Conservation (phyloP, 1,140 invertebrate species). For the Trichonephila clavata region DNA sequence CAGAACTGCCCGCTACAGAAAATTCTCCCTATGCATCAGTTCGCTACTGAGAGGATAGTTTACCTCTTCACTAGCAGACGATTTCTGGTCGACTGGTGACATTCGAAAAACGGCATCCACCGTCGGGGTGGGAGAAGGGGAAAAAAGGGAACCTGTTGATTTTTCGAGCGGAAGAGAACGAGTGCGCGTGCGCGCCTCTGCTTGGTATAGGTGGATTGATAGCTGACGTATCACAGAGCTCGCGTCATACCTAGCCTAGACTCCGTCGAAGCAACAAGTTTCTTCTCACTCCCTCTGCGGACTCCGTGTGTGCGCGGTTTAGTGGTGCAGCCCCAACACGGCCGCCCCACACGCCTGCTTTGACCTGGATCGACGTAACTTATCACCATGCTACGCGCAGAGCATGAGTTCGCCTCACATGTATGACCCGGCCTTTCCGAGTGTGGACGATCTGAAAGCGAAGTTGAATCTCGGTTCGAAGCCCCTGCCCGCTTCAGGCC, state of each 20-base stretch:
- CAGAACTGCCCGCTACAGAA: neutral
- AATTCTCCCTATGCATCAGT: neutral
- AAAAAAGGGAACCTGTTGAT: slow-evolving; percentile 61
- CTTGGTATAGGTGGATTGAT: slow-evolving; percentile 47
- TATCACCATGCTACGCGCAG: slow-evolving; percentile 75
- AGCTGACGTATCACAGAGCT: slow-evolving; percentile 55
- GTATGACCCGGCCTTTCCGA: slow-evolving; percentile 74
- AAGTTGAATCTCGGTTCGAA: neutral
- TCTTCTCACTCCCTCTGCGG: neutral
- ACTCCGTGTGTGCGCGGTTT: neutral
- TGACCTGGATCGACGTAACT: slow-evolving; percentile 66
- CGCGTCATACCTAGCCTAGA: slow-evolving; percentile 61
- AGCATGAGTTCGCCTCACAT: slow-evolving; percentile 77
- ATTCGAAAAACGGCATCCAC: neutral
- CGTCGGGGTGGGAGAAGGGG: neutral
- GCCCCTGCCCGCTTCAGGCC: neutral
- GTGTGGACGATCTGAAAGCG: slow-evolving; percentile 55
- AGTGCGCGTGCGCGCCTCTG: slow-evolving; percentile 33
- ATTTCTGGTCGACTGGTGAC: neutral
- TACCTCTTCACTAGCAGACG: neutral
- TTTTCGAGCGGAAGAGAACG: slow-evolving; percentile 23
- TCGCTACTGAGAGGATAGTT: neutral
- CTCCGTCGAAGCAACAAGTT: slow-evolving; percentile 40
- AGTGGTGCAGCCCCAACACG: slow-evolving; percentile 72
- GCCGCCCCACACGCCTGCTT: slow-evolving; percentile 65